Evolutionary conservation across 2,797 vertebrate genomes (phyloP), one percentile per base, ranked within the genome.

Genomic region (Artibeus lituratus): DNA sequence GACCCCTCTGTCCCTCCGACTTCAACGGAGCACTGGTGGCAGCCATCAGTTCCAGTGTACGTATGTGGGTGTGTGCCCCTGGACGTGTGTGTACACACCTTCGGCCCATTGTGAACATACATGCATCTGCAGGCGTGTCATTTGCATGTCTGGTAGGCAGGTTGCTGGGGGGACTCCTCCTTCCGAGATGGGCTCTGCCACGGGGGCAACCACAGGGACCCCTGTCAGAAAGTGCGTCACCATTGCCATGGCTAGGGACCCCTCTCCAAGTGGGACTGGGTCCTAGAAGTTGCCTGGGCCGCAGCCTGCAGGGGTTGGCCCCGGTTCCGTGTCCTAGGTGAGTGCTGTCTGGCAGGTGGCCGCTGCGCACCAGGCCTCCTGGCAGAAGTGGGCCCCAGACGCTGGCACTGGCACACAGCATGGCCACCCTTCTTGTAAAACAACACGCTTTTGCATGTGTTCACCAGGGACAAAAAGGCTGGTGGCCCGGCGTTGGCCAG

Each of bases 371-470:
- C 74, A 57, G 82, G 57, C 39, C 73, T 88, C 51, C 15, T 76
- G 62, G 78, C 0, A n/a, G 53, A 53, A 57, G 69, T 55, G 22
- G 57, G 12, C 42, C 37, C 22, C 39, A 16, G 22, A 80, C n/a
- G 35, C 77, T 11, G 6, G 67, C 37, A 22, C 35, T 77, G 42
- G 73, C 10, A 16, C 51, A 16, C 1, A 4, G 73, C 59, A 59
- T 8, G 55, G 70, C 47, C 77, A 42, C 3, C 19, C 47, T 73
- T 96, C 69, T 78, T 69, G 37, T 49, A 47, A 78, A 87, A n/a
- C 35, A 39, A 15, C 3, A 11, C 4, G 44, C 19, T 84, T 92
- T 87, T 59, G 67, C 14, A 0, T 70, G 26, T 87, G 72, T 44
- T 80, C 29, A 42, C 47, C 4, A 2, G n/a, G 80, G 65, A 74